Base-by-base conservation (phyloP, 2,113 vertebrate species). In the Gasterosteus nipponicus region DNA sequence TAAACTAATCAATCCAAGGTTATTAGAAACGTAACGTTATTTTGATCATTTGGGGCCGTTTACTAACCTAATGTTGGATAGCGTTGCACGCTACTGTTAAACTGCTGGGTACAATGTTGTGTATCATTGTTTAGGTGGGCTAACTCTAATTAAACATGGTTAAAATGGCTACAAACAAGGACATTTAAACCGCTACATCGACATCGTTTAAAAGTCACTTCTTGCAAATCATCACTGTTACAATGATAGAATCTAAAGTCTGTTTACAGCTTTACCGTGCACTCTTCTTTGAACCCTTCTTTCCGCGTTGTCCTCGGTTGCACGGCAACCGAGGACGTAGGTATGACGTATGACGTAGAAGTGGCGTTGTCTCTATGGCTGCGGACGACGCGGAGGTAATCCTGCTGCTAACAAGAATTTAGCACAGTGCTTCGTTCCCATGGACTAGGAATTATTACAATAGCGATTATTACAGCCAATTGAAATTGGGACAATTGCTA, bases 361-460 rank as follows among this genome's bases (percentile, higher is more conserved):
- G 18, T 29, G 74, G 33, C 69, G 78, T 77, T 56, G 93, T 94
- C 87, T 92, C 92, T 93, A 94, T 95, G 93, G 92, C 87, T 94
- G 90, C 92, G 69, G 85, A 76, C 73, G 92, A 94, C 89, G 93
- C 93, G 39, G 42, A 84, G 85, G 81, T 88, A 88, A 91, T 83
- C 68, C 53, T 29, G 9, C 61, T 69, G 70, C 69, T 77, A 75
- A 61, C 18, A 5, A 18, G 29, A 76, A 12, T 46, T 26, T 56
- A 54, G 5, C n/a, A 35, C 51, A 62, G 60, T 19, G 66, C 58
- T 51, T 31, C 14, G 6, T 60, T 67, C 22, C 22, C 16, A 2
- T 66, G 53, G 16, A 11, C 3, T 3, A 38, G 4, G 31, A 5
- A 2, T 8, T 1, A 41, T 5, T 42, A 38, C 7, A 47, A 38